Evolutionary conservation across 2,888 invertebrate genomes (phyloP).

Genomic region (Drosophila leonis): DNA sequence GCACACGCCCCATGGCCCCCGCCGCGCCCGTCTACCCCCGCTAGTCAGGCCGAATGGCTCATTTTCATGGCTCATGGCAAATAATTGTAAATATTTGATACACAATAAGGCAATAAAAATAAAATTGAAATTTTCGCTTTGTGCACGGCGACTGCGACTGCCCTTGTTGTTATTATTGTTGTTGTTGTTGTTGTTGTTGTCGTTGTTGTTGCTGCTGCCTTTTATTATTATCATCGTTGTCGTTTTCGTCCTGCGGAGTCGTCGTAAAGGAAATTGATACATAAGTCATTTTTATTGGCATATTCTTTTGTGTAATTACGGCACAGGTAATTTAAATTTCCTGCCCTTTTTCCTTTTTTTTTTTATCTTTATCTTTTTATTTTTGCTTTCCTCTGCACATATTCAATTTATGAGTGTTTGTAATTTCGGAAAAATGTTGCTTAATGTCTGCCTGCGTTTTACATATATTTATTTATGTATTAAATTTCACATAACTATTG

Average conservation of each 20-base stretch:
- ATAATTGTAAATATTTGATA: conserved; percentile 85
- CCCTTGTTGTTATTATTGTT: conserved; percentile 14
- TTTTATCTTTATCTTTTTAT: not conserved
- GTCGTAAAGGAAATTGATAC: conserved; percentile 82
- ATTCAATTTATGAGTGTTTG: conserved; percentile 24
- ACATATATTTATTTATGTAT: conserved; percentile 8
- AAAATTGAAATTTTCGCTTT: conserved; percentile 82
- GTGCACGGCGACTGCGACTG: conserved; percentile 34
- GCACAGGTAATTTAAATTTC: conserved; percentile 78
- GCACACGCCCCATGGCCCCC: conserved; percentile 34
- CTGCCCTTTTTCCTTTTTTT: conserved; percentile 29
- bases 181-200: conserved; percentile 22
- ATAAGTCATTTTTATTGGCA: conserved; percentile 83
- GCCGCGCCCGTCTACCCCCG: not conserved
- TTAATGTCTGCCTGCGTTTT: conserved; percentile 16
- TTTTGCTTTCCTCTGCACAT: conserved; percentile 1
- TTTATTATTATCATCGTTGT: conserved; percentile 74
- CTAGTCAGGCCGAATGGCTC: conserved; percentile 58
- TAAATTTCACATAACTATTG: not conserved
- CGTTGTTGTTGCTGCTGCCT: conserved; percentile 45
- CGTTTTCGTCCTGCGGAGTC: conserved; percentile 51
- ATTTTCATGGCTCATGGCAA: conserved; percentile 77
- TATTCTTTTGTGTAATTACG: conserved; percentile 80
- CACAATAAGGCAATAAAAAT: conserved; percentile 83
- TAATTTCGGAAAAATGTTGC: conserved; percentile 21